Evolutionary conservation across 2,888 invertebrate genomes (phyloP).

Genomic region (Ormyrus pomaceus): DNA sequence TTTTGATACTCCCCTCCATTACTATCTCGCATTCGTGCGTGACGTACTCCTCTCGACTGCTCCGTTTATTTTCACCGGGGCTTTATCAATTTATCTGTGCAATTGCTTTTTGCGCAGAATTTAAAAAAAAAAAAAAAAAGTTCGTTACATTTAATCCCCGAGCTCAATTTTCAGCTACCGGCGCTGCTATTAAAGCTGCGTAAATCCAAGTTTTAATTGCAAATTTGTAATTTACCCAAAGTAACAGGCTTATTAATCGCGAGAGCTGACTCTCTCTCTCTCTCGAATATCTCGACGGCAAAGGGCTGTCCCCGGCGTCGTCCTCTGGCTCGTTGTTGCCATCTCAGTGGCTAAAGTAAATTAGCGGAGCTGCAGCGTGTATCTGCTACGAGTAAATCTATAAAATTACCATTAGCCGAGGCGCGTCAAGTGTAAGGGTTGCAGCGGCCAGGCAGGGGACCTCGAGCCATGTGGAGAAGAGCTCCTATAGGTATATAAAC

Average conservation of each 20-base stretch:
- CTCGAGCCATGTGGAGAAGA: slow-evolving; percentile 14
- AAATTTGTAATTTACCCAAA: slow-evolving; percentile 29
- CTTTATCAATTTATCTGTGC: no score
- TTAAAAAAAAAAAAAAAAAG: no score
- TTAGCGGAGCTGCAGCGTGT: slow-evolving; percentile 36
- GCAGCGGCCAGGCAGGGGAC: slow-evolving; percentile 32
- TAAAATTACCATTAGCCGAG: slow-evolving; percentile 65
- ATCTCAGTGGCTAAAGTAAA: slow-evolving; percentile 43
- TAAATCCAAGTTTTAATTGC: slow-evolving; percentile 10
- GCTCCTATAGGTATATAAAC: neutral
- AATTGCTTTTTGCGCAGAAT: no score
- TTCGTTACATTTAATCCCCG: no score
- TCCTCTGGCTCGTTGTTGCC: slow-evolving; percentile 27
- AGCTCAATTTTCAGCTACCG: no score
- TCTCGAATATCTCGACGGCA: no score
- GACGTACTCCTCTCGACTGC: no score
- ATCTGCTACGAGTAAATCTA: slow-evolving; percentile 60
- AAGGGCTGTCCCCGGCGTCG: no score
- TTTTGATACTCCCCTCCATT: neutral
- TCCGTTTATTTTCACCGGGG: no score
- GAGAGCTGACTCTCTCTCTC: neutral
- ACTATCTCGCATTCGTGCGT: no score
- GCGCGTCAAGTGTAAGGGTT: slow-evolving; percentile 62
- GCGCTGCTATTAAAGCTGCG: no score
- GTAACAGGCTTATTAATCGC: slow-evolving; percentile 46